Evolutionary conservation across 2,113 vertebrate genomes (phyloP), one percentile per base, ranked within the genome.

Genomic region (Myrmophylax atrothorax): DNA sequence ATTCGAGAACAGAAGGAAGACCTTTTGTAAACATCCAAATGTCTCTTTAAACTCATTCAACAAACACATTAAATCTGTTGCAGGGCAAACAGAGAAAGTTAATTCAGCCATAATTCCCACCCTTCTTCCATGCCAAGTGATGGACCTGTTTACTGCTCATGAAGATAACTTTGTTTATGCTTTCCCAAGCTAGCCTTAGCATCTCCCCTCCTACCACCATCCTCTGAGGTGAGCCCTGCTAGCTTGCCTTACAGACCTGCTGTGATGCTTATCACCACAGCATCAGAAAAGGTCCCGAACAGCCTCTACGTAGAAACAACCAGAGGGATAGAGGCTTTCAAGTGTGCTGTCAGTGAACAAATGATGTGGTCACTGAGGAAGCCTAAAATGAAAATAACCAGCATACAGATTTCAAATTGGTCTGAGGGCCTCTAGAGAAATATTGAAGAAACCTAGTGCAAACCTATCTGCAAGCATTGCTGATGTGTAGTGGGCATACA

Each of bases 1-100:
- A 91, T 68, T 14, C 91, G 47, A 96, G 90, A 94, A 56, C 58
- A 90, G 67, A 72, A 83, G 72, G 68, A 83, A 80, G 53, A 12
- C 28, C 59, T 66, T 66, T 78, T 42, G 78, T 91, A 88, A 93
- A 89, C 82, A 76, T 59, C 53, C 0, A 0, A 68, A 50, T 1
- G 1, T 74, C 46, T 85, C 90, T 93, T 87, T 80, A 90, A 87
- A 70, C 64, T 91, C 24, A 25, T 83, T 87, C 70, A 86, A 56
- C 42, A 88, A 84, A 83, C 82, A 63, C 70, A 70, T 73, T 35
- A 76, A 83, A 18, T 47, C 59, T 3, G 1, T 29, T 52, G 47
- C 8, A 2, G 70, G 52, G 87, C 78, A 92, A 88, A 70, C 37
- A 64, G 82, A 38, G 78, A 66, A 91, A 69, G 78, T 70, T 87